phyloP scores from a whole-genome alignment of 2,888 invertebrate genomes.

The Phymatocera aterrima region DNA sequence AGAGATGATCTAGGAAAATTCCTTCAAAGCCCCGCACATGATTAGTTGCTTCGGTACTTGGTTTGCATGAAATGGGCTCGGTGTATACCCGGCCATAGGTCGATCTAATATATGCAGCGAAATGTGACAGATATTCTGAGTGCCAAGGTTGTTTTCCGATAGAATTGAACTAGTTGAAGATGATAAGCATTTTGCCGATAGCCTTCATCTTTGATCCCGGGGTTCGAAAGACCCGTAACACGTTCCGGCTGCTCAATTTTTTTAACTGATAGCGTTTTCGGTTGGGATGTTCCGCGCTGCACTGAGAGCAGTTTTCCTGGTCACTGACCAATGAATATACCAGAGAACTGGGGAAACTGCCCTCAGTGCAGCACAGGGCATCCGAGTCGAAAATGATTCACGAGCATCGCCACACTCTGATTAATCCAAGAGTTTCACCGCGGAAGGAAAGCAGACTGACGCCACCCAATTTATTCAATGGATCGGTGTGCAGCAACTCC shows the following conservation, averaged over 20 bases:
- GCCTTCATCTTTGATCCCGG: conserved; percentile 11
- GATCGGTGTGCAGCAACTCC: not conserved
- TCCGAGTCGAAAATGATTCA: conserved; percentile 7
- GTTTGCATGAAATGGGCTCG: too few relatives aligned
- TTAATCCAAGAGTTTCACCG: not conserved
- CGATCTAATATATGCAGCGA: not conserved
- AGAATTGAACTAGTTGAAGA: not conserved
- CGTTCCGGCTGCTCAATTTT: not conserved
- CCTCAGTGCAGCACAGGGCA: too few relatives aligned
- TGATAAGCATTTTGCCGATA: not conserved
- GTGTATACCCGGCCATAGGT: not conserved
- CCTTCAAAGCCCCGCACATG: too few relatives aligned
- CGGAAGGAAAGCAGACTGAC: not conserved
- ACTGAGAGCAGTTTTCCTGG: too few relatives aligned
- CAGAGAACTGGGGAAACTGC: too few relatives aligned
- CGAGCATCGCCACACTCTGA: not conserved
- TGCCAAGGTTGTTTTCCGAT: not conserved
- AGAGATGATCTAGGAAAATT: too few relatives aligned
- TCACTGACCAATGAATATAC: too few relatives aligned
- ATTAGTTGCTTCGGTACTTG: too few relatives aligned
- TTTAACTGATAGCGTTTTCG: too few relatives aligned
- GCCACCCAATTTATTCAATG: too few relatives aligned
- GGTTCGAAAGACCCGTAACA: not conserved
- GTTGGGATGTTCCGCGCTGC: too few relatives aligned
- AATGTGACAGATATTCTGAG: not conserved